Evolutionary conservation across 2,113 vertebrate species (phyloP).

Genomic region (Anguilla rostrata): DNA sequence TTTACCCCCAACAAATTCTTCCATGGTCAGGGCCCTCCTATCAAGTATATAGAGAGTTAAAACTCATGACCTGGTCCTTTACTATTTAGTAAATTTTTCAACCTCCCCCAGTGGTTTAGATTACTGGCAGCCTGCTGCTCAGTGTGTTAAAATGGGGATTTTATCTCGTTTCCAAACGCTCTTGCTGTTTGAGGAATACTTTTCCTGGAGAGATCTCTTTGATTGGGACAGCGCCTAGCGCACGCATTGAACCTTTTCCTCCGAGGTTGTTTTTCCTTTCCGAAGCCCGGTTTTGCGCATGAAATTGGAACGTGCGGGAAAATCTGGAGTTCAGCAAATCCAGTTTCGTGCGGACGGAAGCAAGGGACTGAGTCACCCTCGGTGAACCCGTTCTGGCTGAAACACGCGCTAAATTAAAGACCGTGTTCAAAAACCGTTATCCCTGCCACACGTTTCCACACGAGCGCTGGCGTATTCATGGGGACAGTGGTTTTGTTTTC

Average conservation of each 20-base stretch:
- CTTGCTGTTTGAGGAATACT: conserved; percentile 53
- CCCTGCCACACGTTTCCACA: no score
- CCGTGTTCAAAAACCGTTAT: background rate
- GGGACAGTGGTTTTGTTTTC: background rate
- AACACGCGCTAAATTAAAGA: background rate
- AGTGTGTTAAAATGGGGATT: no score
- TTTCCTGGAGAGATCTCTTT: conserved; percentile 37
- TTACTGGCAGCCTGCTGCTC: background rate
- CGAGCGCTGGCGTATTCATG: background rate
- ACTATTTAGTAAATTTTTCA: background rate
- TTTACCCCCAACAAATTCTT: background rate
- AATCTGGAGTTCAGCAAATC: background rate
- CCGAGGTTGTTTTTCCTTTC: background rate
- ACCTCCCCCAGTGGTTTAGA: background rate
- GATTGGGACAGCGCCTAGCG: conserved; percentile 61
- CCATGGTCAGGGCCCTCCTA: background rate
- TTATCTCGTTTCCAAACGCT: conserved; percentile 43
- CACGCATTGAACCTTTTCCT: conserved; percentile 37
- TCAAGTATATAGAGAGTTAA: background rate
- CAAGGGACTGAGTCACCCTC: background rate
- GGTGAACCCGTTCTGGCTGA: background rate
- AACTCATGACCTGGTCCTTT: background rate
- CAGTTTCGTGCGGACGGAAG: background rate
- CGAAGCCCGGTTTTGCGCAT: conserved; percentile 3
- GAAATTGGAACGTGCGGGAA: background rate